phyloP scores from a whole-genome alignment of 2,113 vertebrate genomes.

The Natator depressus region DNA sequence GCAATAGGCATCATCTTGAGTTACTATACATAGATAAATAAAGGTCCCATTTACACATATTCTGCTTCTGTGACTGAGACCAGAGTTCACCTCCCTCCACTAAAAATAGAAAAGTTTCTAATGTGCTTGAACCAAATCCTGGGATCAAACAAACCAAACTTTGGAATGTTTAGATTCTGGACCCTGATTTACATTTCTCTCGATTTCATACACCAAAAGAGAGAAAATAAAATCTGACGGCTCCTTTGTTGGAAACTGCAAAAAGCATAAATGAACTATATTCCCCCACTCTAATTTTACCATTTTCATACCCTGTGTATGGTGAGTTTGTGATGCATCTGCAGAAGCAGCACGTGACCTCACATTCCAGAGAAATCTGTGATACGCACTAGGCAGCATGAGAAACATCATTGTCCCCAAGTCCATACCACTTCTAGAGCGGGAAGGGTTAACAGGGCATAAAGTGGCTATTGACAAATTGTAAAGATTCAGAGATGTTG shows the following conservation, averaged over 20 bases:
- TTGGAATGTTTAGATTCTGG: neutral
- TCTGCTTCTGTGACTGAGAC: neutral
- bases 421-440: neutral
- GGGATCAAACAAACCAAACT: neutral
- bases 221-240: neutral
- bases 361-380: neutral
- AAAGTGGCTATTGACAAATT: constrained; percentile 37
- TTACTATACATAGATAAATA: constrained; percentile 25
- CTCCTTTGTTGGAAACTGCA: neutral
- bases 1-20: neutral
- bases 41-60: neutral
- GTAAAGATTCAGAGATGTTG: constrained; percentile 8
- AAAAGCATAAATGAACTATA: neutral
- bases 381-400: neutral
- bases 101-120: neutral
- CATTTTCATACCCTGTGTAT: constrained; percentile 19
- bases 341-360: constrained; percentile 2
- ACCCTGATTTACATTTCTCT: neutral
- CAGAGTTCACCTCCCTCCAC: neutral
- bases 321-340: constrained; percentile 30
- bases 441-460: constrained; percentile 58
- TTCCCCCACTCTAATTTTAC: constrained; percentile 39
- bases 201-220: neutral
- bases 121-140: neutral
- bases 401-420: neutral